These are phyloP conservation scores for Hypsopygia costalis DNA, from an alignment of 2,888 invertebrate genomes.

Conservation along the genomic window DNA sequence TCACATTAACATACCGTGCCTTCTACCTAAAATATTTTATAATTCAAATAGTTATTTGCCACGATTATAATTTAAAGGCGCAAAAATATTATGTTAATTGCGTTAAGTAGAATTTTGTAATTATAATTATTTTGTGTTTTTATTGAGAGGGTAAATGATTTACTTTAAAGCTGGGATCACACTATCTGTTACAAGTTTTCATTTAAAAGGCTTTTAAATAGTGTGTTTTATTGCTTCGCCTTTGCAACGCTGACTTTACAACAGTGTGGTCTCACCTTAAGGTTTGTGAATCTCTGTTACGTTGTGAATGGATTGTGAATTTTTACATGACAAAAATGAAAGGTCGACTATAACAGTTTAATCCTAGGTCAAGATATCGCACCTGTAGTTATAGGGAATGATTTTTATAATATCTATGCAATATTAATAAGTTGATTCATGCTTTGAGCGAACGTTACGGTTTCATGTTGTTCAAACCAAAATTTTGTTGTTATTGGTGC, in stretches of 20 bases:
- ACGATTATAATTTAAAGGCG: slow-evolving; percentile 14
- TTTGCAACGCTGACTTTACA: neutral
- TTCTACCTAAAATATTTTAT: slow-evolving; percentile 34
- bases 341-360: slow-evolving; percentile 28
- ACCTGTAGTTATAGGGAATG: slow-evolving; percentile 50
- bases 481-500: slow-evolving; percentile 80
- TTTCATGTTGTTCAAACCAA: slow-evolving; percentile 74
- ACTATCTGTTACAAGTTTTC: neutral
- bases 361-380: slow-evolving; percentile 44
- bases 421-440: slow-evolving; percentile 47
- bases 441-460: slow-evolving; percentile 70
- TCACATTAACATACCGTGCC: slow-evolving; percentile 39
- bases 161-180: slow-evolving; percentile 11
- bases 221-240: neutral
- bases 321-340: slow-evolving; percentile 27
- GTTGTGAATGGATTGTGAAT: slow-evolving; percentile 37
- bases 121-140: slow-evolving; percentile 17
- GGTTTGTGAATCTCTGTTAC: slow-evolving; percentile 47
- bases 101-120: slow-evolving; percentile 20
- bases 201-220: too few species aligned
- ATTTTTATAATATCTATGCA: slow-evolving; percentile 46
- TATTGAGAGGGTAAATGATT: slow-evolving; percentile 21
- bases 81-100: slow-evolving; percentile 17
- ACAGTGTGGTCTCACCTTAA: slow-evolving; percentile 10
- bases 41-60: slow-evolving; percentile 16